These are phyloP conservation scores for Saguinus imperator DNA, from an alignment of 2,113 vertebrate species.

Conservation along the genomic window DNA sequence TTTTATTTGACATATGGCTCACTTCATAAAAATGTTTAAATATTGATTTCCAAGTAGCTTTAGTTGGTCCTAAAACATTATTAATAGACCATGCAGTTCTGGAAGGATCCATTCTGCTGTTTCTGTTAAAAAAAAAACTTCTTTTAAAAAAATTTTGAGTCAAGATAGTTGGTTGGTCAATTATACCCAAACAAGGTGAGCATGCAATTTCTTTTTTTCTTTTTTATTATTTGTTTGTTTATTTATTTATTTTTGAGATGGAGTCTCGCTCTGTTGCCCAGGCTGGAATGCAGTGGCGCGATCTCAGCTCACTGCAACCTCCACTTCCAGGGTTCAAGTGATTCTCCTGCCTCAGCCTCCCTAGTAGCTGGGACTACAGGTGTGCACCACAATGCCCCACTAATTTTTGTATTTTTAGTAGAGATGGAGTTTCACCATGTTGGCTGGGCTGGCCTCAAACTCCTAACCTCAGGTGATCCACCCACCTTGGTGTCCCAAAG, in stretches of 20 bases:
- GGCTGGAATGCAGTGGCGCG: background rate
- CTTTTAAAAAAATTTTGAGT: background rate
- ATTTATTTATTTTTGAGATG: background rate
- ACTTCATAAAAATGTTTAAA: constrained; percentile 56
- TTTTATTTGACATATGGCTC: constrained; percentile 52
- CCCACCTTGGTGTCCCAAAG: background rate
- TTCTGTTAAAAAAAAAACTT: background rate
- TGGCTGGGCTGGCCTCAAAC: background rate
- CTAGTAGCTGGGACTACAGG: background rate
- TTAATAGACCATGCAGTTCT: constrained; percentile 41
- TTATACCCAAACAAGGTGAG: background rate
- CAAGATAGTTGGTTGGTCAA: constrained; percentile 10
- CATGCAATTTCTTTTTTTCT: background rate
- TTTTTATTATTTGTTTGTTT: background rate
- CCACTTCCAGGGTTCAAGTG: background rate
- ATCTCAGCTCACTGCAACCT: background rate
- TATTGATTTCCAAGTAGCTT: constrained; percentile 55
- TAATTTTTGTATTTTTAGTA: background rate
- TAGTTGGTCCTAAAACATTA: constrained; percentile 47
- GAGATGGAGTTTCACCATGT: background rate
- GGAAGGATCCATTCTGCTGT: background rate
- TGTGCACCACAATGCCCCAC: background rate
- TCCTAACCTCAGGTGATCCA: background rate
- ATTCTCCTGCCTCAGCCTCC: background rate
- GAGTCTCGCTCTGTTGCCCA: background rate